A percentile compares a stretch with the other conserved stretches of the same genome.
These are phyloP conservation scores for Drosophila jambulina DNA, from an alignment of 1,140 invertebrate species.

Conservation along the genomic window DNA sequence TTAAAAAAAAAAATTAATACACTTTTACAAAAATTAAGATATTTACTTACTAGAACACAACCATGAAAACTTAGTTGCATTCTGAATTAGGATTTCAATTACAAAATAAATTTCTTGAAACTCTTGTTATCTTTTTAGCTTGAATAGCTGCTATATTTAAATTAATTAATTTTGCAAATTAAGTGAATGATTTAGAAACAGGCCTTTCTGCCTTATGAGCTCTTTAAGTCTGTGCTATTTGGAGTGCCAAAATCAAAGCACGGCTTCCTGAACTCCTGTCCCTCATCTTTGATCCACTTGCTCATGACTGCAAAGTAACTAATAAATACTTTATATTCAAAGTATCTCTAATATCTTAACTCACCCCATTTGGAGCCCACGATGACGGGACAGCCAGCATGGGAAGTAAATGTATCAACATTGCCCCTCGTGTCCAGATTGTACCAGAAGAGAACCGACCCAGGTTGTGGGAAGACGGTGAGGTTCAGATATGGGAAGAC, in stretches of 20 bases:
- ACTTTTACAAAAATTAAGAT: neutral
- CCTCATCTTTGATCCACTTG: constrained; percentile 7
- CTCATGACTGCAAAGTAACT: constrained; percentile 5
- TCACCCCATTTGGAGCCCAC: constrained; percentile 98
- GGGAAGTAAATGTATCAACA: constrained; percentile 94
- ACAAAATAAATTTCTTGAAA: neutral
- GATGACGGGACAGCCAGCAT: constrained; percentile 98
- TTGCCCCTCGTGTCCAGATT: constrained; percentile 95
- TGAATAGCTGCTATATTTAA: neutral
- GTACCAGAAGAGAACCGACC: constrained; percentile 96
- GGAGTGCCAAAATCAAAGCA: neutral
- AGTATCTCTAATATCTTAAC: constrained; percentile 11
- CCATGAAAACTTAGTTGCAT: neutral
- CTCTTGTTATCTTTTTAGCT: neutral
- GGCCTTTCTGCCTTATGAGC: no score
- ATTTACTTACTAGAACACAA: neutral
- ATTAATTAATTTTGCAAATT: neutral
- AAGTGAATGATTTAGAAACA: neutral
- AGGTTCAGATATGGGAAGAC: constrained; percentile 94
- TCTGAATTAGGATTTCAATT: no score
- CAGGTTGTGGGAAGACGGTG: constrained; percentile 94
- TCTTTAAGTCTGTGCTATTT: neutral
- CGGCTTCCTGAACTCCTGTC: constrained; percentile 15
- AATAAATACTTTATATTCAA: neutral
- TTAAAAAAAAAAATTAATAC: neutral